A percentile compares a stretch with the other conserved stretches of the same genome.
Conservation (phyloP, 2,888 invertebrate species). For the Steromphala cineraria region DNA sequence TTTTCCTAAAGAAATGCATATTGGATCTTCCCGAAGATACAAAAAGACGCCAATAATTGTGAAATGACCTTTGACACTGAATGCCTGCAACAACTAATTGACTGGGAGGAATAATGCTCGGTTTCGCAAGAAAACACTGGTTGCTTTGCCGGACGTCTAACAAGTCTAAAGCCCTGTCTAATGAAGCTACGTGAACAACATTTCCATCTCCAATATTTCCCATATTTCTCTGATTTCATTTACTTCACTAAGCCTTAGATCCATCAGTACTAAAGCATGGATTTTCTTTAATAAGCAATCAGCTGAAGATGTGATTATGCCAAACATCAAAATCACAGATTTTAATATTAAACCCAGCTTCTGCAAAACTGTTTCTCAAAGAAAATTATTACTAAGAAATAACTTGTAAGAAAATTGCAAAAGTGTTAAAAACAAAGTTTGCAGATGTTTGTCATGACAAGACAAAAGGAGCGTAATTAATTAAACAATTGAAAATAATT, state of each 20-base stretch:
- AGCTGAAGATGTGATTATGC: no score
- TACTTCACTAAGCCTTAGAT: not conserved
- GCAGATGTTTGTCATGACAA: no score
- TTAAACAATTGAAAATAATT: no score
- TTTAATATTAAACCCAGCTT: no score
- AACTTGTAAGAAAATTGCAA: no score
- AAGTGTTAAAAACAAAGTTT: no score
- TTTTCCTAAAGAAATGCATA: not conserved
- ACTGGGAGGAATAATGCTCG: not conserved
- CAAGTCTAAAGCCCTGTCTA: not conserved
- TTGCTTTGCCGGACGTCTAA: not conserved
- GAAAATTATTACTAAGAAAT: no score
- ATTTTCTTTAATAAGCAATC: no score
- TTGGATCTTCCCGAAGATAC: not conserved
- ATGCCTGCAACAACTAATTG: conserved; percentile 9
- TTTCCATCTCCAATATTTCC: not conserved
- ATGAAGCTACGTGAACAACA: not conserved
- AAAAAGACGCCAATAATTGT: conserved; percentile 1
- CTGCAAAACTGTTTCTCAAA: no score
- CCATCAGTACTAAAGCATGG: no score
- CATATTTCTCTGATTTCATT: not conserved
- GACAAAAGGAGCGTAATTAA: no score
- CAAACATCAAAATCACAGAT: no score
- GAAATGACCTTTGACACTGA: not conserved
- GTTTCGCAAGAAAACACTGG: conserved; percentile 1